phyloP scores from a whole-genome alignment of 2,888 invertebrate genomes.

The Lycophotia porphyrea region DNA sequence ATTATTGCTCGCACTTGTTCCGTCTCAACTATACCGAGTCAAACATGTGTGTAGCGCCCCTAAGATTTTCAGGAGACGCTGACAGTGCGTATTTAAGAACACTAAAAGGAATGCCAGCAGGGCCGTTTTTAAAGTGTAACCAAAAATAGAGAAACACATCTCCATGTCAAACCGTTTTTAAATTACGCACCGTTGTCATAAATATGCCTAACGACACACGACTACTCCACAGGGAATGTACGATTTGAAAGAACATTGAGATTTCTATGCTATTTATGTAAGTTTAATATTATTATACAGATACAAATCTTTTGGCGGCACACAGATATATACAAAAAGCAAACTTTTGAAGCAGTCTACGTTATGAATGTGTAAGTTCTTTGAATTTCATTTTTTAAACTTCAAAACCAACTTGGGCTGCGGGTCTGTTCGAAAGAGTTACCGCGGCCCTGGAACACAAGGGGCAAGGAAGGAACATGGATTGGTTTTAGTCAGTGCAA shows the following conservation, averaged over 20 bases:
- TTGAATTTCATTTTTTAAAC: neutral
- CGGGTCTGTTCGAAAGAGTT: no score
- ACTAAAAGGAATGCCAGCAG: neutral
- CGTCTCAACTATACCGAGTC: neutral
- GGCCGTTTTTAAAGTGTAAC: neutral
- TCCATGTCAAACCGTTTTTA: neutral
- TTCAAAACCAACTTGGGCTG: no score
- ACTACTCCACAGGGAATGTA: neutral
- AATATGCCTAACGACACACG: neutral
- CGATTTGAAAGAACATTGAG: neutral
- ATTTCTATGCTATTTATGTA: neutral
- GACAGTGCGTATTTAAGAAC: slow-evolving; percentile 12
- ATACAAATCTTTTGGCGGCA: neutral
- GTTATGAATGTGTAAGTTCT: neutral
- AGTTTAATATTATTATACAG: neutral
- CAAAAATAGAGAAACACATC: neutral
- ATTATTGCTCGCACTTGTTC: neutral
- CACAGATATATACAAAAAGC: neutral
- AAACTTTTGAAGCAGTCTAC: neutral
- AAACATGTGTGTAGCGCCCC: neutral
- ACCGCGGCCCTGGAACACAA: no score
- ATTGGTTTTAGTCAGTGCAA: no score
- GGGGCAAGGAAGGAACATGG: no score
- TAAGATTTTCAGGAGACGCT: slow-evolving; percentile 23
- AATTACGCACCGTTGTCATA: neutral